phyloP scores from a whole-genome alignment of 30 jellyfish, hydroid and myxozoan genomes.

The Cassiopea andromeda region DNA sequence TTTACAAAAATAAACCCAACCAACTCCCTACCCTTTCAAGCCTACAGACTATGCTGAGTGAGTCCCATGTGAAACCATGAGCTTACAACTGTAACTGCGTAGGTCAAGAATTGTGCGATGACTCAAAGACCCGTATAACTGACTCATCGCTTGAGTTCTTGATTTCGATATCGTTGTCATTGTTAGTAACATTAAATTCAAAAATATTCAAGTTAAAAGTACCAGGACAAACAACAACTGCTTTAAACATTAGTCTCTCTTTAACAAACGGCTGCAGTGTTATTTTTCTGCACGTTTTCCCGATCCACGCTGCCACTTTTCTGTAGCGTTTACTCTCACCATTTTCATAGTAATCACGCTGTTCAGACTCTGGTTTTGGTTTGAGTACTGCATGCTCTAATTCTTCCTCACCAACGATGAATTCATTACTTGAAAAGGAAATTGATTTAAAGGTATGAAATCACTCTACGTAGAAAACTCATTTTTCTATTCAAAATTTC shows the following conservation, averaged over 20 bases:
- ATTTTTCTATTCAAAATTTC: too few species aligned
- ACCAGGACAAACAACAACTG: conserved; percentile 52
- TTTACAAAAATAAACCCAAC: too few species aligned
- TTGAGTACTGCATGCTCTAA: conserved; percentile 38
- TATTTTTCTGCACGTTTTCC: conserved; percentile 40
- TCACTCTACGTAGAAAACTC: neutral
- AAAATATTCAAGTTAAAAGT: conserved; percentile 42
- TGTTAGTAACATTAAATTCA: conserved; percentile 2
- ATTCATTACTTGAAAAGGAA: neutral
- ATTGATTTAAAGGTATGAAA: neutral
- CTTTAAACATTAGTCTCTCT: conserved; percentile 26
- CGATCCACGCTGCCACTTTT: conserved; percentile 38
- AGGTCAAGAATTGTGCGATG: neutral
- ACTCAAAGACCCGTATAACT: conserved; percentile 30
- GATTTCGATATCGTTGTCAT: conserved; percentile 8
- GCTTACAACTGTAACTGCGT: neutral
- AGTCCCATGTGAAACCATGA: neutral
- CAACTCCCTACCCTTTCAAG: too few species aligned
- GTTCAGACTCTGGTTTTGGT: neutral
- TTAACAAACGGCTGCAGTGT: conserved; percentile 34
- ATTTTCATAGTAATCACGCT: neutral
- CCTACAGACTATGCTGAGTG: too few species aligned
- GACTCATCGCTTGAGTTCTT: conserved; percentile 31
- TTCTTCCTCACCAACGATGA: neutral
- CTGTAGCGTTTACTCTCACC: conserved; percentile 14